Evolutionary conservation across 1,140 invertebrate genomes (phyloP), one percentile per base, ranked within the genome.

Genomic region (Drosophila ficusphila): DNA sequence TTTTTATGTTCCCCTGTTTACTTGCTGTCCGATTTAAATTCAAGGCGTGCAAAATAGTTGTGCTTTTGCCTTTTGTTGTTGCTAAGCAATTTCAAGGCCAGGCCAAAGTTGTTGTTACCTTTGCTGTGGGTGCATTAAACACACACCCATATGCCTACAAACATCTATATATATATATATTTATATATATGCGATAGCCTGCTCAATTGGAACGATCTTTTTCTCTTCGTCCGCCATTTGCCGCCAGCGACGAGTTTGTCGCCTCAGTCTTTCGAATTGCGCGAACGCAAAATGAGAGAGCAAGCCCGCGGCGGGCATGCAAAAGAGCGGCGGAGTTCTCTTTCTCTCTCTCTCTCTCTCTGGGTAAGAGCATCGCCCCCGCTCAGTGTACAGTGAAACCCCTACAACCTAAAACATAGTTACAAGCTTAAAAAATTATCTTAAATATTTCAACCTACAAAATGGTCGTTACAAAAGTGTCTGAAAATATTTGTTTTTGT

Each of bases 221-320:
- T 29, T 31, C 54, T 34, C 38, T 14, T 29, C 31, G 36, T 23
- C 58, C 48, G 71, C 79, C 68, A 38, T 73, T 69, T 70, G 47
- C 53, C 19, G 53, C 44, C 23, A 54, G 52, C 52, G 46, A 41
- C 79, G 74, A 85, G 79, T 83, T 85, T 76, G 79, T 83, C 76
- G 79, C 79, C 69, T 79, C 29, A 85, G 79, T 83, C 79, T 85
- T 83, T 85, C 57, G 79, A 76, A 67, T 64, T 36, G 38, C 11
- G 29, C 23, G 27, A 31, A 21, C 12, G 7, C 14, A 34, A 19
- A 60, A 33, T 61, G n/a, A 3, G 58, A 58, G 52, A 41, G 57
- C 36, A 14, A 5, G 27, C 9, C 23, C 7, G 41, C 21, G 21
- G 7, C 41, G 12, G 34, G 34, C 34, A 58, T 58, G 61, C 58